Evolutionary conservation across 2,797 vertebrate genomes (phyloP).

Genomic region (Enteromius afrohamiltoni): DNA sequence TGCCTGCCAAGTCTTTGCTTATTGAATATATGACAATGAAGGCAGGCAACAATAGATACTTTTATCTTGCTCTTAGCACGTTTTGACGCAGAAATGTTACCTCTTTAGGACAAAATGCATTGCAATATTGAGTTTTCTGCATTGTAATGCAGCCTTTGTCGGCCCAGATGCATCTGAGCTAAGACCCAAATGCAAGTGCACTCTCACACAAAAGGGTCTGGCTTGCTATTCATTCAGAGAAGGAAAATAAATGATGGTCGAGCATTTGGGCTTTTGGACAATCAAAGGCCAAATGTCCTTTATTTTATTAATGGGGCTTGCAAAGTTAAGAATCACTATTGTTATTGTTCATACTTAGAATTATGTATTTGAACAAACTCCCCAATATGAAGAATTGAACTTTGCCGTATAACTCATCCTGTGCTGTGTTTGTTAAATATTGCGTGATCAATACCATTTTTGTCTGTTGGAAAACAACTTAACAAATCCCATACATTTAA

Average conservation of each 20-base stretch:
- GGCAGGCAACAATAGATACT: slow-evolving; percentile 54
- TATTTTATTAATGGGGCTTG: slow-evolving; percentile 50
- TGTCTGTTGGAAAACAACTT: neutral
- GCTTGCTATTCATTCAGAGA: slow-evolving; percentile 40
- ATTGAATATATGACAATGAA: slow-evolving; percentile 55
- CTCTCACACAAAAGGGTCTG: slow-evolving; percentile 53
- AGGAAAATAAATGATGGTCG: slow-evolving; percentile 22
- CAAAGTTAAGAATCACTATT: neutral
- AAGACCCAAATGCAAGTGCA: slow-evolving; percentile 55
- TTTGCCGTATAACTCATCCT: neutral
- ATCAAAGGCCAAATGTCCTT: slow-evolving; percentile 35
- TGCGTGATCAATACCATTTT: slow-evolving; percentile 6
- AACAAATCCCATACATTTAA: neutral
- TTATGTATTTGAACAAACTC: neutral
- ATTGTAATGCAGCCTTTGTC: slow-evolving; percentile 54
- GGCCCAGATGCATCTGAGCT: slow-evolving; percentile 53
- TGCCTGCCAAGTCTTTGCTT: slow-evolving; percentile 36
- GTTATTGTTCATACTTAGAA: neutral
- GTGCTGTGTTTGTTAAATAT: neutral
- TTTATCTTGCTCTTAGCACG: slow-evolving; percentile 52
- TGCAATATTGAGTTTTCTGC: slow-evolving; percentile 57
- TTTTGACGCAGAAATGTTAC: slow-evolving; percentile 51
- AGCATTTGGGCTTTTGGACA: slow-evolving; percentile 23
- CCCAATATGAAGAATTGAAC: neutral
- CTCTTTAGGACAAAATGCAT: slow-evolving; percentile 46